Evolutionary conservation across 2,888 invertebrate species (phyloP).

Genomic region (Drosophila macrospina): DNA sequence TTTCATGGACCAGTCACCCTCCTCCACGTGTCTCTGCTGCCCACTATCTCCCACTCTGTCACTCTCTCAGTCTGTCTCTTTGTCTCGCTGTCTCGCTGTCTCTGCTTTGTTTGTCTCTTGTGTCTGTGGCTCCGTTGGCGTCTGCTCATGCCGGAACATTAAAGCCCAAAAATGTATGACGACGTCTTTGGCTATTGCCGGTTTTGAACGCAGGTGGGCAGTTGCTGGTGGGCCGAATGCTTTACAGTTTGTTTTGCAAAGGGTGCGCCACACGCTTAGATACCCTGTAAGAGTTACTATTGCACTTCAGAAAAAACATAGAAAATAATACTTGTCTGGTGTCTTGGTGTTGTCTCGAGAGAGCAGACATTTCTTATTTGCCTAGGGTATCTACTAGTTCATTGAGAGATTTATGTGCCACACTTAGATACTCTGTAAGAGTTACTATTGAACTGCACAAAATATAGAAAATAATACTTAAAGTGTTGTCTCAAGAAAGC

Average conservation of each 20-base stretch:
- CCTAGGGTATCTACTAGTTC: too few species aligned
- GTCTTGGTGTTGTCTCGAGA: too few species aligned
- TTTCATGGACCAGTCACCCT: slow-evolving; percentile 48
- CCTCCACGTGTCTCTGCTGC: slow-evolving; percentile 59
- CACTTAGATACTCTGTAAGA: too few species aligned
- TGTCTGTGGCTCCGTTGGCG: slow-evolving; percentile 25
- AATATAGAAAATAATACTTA: too few species aligned
- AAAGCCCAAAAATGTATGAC: slow-evolving; percentile 75
- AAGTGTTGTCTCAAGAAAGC: too few species aligned
- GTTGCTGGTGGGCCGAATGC: slow-evolving; percentile 33
- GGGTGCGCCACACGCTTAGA: neutral
- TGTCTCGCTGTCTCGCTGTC: slow-evolving; percentile 22
- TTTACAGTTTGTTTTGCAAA: neutral
- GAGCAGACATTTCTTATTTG: too few species aligned
- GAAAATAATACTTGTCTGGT: too few species aligned
- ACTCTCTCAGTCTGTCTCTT: slow-evolving; percentile 21
- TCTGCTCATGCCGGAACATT: slow-evolving; percentile 73
- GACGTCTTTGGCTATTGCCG: slow-evolving; percentile 57
- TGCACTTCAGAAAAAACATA: too few species aligned
- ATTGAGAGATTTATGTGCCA: too few species aligned
- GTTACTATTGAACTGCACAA: neutral
- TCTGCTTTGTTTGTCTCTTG: slow-evolving; percentile 26
- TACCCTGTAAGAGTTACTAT: slow-evolving; percentile 37
- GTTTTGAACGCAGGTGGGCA: slow-evolving; percentile 70
- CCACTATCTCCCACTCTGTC: slow-evolving; percentile 8